Evolutionary conservation across 2,888 invertebrate genomes (phyloP), one percentile per base, ranked within the genome.

Genomic region (Mimas tiliae): DNA sequence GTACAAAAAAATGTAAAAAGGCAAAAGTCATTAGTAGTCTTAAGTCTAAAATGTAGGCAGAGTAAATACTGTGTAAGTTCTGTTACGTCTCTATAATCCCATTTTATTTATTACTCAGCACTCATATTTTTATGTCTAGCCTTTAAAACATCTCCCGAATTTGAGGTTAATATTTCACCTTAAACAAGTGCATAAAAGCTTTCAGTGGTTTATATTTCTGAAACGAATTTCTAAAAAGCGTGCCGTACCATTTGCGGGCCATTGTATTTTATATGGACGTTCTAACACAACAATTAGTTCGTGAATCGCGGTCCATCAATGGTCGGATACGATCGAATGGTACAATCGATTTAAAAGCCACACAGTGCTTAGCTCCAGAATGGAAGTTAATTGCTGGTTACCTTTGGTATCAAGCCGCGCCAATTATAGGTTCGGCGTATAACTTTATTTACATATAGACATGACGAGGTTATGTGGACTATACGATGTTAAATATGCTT

Each of bases 381-480:
- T 76, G 69, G 73, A 67, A 72, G 72, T 75, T 76, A 79, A 79
- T 78, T 78, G 76, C 72, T 70, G 74, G 70, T 73, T 76, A 79
- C 70, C 75, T 71, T 65, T 66, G 27, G 63, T 67, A 69, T 68
- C 67, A 70, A 75, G 73, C 72, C 71, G 72, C 71, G 71, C 68
- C 69, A 65, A 48, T 66, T 50, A 53, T 64, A 52, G 48, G 12
- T 38, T 19, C 58, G 14, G 42, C 16, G 55, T 58, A 55, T 38
- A 58, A 19, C 58, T 42, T 58, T 58, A 58, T 58, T 58, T 58
- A 58, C 48, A 34, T n/a, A 9, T 27, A 27, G 63, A 21, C 7
- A 7, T 14, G 45, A 45, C 48, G 21, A 48, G 16, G n/a, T 16
- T n/a, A 48, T 48, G 16, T 47, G n/a, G 53, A 3, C 55, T 9